Percentiles rank a stretch among this genome's conserved stretches.
These are phyloP conservation scores for Cactoblastis cactorum DNA, from an alignment of 2,888 invertebrate species.

Conservation along the genomic window DNA sequence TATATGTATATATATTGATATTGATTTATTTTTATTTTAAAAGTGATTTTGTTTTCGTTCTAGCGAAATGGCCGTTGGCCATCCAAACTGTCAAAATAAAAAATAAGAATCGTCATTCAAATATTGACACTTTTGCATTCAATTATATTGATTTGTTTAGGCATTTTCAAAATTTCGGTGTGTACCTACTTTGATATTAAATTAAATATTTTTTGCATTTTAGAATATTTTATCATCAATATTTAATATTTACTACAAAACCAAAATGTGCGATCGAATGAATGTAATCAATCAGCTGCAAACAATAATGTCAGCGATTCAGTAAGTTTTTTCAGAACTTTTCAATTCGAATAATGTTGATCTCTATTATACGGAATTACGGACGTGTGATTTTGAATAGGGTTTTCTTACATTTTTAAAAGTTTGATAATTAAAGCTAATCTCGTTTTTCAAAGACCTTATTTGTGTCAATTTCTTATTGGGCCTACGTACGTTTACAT, in stretches of 20 bases:
- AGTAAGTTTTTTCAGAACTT: constrained; percentile 38
- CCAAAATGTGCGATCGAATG: constrained; percentile 66
- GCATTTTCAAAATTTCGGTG: background rate
- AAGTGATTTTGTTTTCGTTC: background rate
- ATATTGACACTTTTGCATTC: background rate
- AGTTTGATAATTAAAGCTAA: too few species aligned
- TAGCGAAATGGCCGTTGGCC: background rate
- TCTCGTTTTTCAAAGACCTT: too few species aligned
- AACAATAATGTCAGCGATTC: constrained; percentile 57
- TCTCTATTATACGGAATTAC: too few species aligned
- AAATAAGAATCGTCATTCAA: background rate
- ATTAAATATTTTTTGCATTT: background rate
- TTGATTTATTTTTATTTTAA: too few species aligned
- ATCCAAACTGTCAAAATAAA: background rate
- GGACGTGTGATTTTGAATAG: background rate
- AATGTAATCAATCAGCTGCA: constrained; percentile 56
- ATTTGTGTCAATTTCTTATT: too few species aligned
- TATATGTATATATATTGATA: too few species aligned
- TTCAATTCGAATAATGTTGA: background rate
- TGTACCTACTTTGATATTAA: background rate
- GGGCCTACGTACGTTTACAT: too few species aligned
- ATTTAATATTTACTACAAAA: constrained; percentile 10
- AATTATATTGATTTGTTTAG: background rate
- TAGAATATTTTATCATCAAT: background rate
- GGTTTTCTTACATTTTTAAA: too few species aligned